Percentiles rank a stretch among this genome's conserved stretches.
Evolutionary conservation across 1,140 invertebrate species (phyloP).

Genomic region (Penaeus japonicus): DNA sequence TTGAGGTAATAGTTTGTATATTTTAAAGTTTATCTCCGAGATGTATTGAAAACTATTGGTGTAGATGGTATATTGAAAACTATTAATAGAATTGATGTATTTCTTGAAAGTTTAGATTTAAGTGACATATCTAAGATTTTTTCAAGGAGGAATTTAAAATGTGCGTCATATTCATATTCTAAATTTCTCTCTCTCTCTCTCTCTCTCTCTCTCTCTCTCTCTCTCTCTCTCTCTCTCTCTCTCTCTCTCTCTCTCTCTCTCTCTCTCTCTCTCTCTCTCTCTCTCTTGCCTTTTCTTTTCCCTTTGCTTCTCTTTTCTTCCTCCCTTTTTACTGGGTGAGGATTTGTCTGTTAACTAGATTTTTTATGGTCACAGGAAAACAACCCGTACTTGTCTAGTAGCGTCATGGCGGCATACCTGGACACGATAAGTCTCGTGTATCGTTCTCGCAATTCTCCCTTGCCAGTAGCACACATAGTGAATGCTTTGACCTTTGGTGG

Average conservation of each 20-base stretch:
- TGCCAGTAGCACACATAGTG: slow-evolving; percentile 13
- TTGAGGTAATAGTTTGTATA: not conserved
- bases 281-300: not conserved
- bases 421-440: slow-evolving; percentile 19
- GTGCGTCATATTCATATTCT: too few relatives aligned
- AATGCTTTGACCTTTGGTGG: not conserved
- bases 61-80: not conserved
- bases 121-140: too few relatives aligned
- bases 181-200: too few relatives aligned
- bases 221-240: not conserved
- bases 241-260: not conserved
- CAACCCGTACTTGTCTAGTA: slow-evolving; percentile 17
- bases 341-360: not conserved
- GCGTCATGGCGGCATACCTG: slow-evolving; percentile 19
- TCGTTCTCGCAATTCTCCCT: not conserved
- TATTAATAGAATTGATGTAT: not conserved
- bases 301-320: not conserved
- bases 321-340: not conserved
- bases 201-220: not conserved
- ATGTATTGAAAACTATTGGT: not conserved
- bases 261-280: too few relatives aligned
- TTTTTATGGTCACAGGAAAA: slow-evolving; percentile 16
- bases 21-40: not conserved
- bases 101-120: too few relatives aligned
- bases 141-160: too few relatives aligned